Evolutionary conservation across 92 coral and sea anemone genomes (phyloP), one percentile per base, ranked within the genome.

Genomic region (Phenganax stokvisi): DNA sequence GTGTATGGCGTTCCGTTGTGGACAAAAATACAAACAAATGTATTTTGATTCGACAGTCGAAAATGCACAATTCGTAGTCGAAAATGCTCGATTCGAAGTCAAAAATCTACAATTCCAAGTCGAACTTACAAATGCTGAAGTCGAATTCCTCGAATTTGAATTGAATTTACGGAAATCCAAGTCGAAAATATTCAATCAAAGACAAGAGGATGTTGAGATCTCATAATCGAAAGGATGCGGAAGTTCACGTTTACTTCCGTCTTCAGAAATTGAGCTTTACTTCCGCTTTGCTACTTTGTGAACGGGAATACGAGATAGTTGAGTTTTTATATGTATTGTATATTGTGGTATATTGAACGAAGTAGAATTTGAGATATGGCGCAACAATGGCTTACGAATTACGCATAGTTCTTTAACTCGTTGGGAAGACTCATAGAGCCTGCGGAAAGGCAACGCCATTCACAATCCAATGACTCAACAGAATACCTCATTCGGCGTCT

Each of bases 341-440:
- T n/a, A n/a, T n/a, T n/a, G n/a, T n/a, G n/a, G n/a, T n/a, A n/a
- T n/a, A 11, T 57, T 57, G 47, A 37, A 37, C 47, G 47, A 37
- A 37, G 47, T 1, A 37, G 47, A 37, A 37, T 37, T 37, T 37
- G 2, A 37, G 47, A 80, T 25, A 80, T 80, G 87, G 83, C 78
- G 78, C 51, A 37, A 12, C 83, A 83, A 54, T 85, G 87, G 84
- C 84, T 85, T 8, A 84, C 80, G 11, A 85, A 85, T 59, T 17
- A 51, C 11, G 87, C 37, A 55, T 79, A 78, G n/a, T 85, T 78
- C 71, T 85, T 85, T 52, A 47, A 28, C 63, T 79, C 80, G 15
- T 62, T 85, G 55, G 80, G 71, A 25, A 66, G 87, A 56, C 87
- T 79, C 25, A 85, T 85, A 28, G 87, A 85, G 60, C 58, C 70